Percentiles rank a stretch among this genome's conserved stretches.
Evolutionary conservation across 1,140 invertebrate species (phyloP).

Genomic region (Drosophila gunungcola): DNA sequence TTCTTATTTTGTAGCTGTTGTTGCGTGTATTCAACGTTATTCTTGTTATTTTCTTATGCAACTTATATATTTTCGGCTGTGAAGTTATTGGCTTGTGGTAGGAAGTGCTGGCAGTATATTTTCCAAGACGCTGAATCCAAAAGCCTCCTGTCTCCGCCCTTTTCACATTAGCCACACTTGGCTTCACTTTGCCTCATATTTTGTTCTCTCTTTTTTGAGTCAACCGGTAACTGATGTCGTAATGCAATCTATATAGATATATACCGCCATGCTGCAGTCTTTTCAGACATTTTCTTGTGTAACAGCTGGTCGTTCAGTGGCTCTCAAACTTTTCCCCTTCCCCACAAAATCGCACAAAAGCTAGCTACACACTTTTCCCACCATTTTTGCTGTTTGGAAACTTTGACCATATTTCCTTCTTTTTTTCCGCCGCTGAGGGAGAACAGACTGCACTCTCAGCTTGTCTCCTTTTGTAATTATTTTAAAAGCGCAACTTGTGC

Average conservation of each 20-base stretch:
- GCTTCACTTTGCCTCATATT: constrained; percentile 44
- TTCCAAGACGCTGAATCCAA: constrained; percentile 47
- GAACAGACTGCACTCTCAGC: constrained; percentile 22
- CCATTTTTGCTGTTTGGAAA: constrained; percentile 37
- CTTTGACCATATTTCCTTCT: constrained; percentile 54
- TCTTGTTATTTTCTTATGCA: constrained; percentile 10
- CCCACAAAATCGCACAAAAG: constrained; percentile 62
- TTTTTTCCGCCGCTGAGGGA: constrained; percentile 3
- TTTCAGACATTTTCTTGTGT: constrained; percentile 35
- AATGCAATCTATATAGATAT: constrained; percentile 43
- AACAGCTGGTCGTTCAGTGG: constrained; percentile 71
- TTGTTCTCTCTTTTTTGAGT: constrained; percentile 31
- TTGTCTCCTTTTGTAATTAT: constrained; percentile 70
- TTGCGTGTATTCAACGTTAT: constrained; percentile 21
- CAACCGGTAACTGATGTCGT: constrained; percentile 70
- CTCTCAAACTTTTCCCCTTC: constrained; percentile 51
- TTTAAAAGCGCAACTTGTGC: constrained; percentile 82
- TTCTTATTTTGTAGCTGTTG: constrained; percentile 18
- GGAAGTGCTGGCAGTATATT: constrained; percentile 38
- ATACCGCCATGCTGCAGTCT: constrained; percentile 23
- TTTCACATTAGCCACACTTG: constrained; percentile 72
- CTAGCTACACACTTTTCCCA: constrained; percentile 56
- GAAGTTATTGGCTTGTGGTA: constrained; percentile 70
- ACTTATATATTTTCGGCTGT: constrained; percentile 25
- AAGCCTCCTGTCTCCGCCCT: constrained; percentile 18